These are phyloP conservation scores for Glossophaga mutica DNA, from an alignment of 2,797 vertebrate species.

Conservation along the genomic window DNA sequence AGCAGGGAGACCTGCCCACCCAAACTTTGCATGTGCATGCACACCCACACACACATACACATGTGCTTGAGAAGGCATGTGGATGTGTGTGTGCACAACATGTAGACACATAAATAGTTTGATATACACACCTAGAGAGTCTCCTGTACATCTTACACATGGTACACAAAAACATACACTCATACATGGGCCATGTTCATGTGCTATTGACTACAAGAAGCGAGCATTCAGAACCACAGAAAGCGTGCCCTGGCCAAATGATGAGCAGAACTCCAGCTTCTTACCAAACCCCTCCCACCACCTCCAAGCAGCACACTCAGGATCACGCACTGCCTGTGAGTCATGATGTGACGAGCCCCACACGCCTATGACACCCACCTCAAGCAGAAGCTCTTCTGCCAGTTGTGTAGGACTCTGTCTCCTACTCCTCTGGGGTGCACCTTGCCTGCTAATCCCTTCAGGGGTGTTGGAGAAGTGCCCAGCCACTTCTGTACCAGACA, in stretches of 20 bases:
- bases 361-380: not conserved
- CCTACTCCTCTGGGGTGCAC: not conserved
- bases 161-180: not conserved
- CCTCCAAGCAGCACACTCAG: not conserved
- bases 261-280: not conserved
- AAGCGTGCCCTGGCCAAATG: not conserved
- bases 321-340: not conserved
- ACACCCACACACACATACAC: fast-evolving
- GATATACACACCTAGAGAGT: not conserved
- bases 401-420: not conserved
- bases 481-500: not conserved
- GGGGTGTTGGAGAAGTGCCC: not conserved
- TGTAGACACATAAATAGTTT: not conserved
- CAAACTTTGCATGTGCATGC: not conserved
- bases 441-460: not conserved
- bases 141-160: not conserved
- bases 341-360: not conserved
- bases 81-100: not conserved
- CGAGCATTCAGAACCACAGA: not conserved
- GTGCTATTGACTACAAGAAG: not conserved
- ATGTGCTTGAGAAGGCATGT: not conserved
- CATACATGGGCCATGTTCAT: not conserved
- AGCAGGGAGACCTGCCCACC: not conserved
- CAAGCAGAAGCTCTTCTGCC: not conserved
- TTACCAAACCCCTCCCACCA: not conserved